Conservation (phyloP, 2,113 vertebrate species). For the Nettapus auritus region DNA sequence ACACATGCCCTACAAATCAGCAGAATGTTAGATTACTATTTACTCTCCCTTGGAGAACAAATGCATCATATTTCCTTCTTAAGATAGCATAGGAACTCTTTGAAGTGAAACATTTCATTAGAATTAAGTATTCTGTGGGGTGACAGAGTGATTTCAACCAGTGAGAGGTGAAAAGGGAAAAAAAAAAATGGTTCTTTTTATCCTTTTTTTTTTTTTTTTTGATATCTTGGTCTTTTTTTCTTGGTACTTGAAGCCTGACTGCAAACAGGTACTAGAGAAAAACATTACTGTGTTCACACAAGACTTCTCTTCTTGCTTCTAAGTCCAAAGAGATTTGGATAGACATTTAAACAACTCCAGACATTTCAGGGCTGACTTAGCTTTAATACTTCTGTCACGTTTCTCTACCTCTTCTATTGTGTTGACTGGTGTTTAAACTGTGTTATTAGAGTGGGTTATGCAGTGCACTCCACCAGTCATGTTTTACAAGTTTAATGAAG, state of each 20-base stretch:
- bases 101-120: neutral
- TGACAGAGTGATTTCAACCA: neutral
- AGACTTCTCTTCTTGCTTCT: conserved; percentile 10
- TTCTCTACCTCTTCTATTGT: conserved; percentile 1
- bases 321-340: neutral
- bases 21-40: neutral
- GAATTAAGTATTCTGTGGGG: neutral
- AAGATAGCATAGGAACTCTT: conserved; percentile 1
- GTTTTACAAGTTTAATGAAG: conserved; percentile 49
- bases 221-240: neutral
- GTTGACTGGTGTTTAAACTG: conserved; percentile 20
- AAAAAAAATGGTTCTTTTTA: neutral
- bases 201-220: neutral
- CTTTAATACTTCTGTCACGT: neutral
- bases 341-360: neutral
- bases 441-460: conserved; percentile 10
- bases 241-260: neutral
- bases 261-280: neutral
- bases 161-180: neutral
- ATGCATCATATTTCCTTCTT: conserved; percentile 27
- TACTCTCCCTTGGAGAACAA: neutral
- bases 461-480: neutral
- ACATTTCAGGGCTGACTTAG: conserved; percentile 25
- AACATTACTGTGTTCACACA: neutral
- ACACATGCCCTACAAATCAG: neutral